Evolutionary conservation across 1,140 invertebrate species (phyloP).

Genomic region (Amphibalanus amphitrite): DNA sequence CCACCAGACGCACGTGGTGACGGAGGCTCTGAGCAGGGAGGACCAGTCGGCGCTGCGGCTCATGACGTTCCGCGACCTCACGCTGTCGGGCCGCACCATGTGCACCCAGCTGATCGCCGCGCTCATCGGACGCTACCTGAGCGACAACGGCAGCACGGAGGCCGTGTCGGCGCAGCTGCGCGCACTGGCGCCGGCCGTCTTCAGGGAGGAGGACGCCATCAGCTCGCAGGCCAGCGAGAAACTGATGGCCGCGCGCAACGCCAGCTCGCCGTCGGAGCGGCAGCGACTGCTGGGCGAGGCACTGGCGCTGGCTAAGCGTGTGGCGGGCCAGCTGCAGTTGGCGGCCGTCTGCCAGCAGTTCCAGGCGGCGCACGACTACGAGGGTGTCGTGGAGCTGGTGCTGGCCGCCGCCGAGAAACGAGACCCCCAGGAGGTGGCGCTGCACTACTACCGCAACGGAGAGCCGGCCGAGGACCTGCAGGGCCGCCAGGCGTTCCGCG

Average conservation of each 20-base stretch:
- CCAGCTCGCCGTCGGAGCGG: constrained; percentile 12
- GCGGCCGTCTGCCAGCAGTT: constrained; percentile 6
- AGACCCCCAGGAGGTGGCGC: constrained; percentile 71
- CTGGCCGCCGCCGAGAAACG: constrained; percentile 60
- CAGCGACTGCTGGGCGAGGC: constrained; percentile 18
- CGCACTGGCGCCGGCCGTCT: constrained; percentile 81
- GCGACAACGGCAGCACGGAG: constrained; percentile 86
- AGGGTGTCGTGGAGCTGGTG: constrained; percentile 74
- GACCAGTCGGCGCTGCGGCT: constrained; percentile 42
- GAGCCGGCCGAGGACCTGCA: constrained; percentile 52
- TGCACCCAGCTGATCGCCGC: constrained; percentile 52
- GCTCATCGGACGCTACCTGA: constrained; percentile 67
- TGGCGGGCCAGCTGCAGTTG: constrained; percentile 12
- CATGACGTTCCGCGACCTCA: constrained; percentile 56
- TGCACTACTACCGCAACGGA: constrained; percentile 73
- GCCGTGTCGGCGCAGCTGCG: constrained; percentile 72
- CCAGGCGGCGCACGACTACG: constrained; percentile 40
- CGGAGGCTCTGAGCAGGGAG: constrained; percentile 34
- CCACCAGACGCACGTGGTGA: constrained; percentile 75
- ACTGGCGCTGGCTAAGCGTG: constrained; percentile 15
- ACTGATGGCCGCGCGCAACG: constrained; percentile 16
- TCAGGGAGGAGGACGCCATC: constrained; percentile 85
- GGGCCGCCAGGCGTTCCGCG: constrained; percentile 22
- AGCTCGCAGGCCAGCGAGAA: constrained; percentile 56
- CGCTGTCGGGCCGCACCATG: constrained; percentile 34